phyloP scores from a whole-genome alignment of 2,888 invertebrate genomes.

The Dolomedes plantarius region DNA sequence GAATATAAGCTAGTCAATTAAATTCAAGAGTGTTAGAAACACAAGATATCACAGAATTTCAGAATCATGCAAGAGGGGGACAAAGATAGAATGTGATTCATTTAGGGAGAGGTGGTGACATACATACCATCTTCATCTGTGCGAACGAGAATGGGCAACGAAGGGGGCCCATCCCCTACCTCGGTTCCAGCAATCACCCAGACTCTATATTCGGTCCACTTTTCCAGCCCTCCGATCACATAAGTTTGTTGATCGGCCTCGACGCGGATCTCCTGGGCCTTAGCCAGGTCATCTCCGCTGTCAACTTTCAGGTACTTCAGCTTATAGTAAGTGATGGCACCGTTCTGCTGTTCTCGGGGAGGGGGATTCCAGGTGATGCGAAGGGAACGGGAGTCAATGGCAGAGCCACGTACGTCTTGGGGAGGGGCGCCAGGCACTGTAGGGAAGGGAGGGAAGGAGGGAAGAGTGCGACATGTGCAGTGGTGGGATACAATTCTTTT shows the following conservation, averaged over 20 bases:
- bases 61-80: conserved; percentile 41
- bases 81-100: conserved; percentile 36
- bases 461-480: conserved; percentile 68
- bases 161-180: conserved; percentile 96
- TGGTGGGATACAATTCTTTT: conserved; percentile 31
- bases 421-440: conserved; percentile 98
- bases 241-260: conserved; percentile 78
- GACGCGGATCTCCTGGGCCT: conserved; percentile 80
- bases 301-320: conserved; percentile 89
- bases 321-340: conserved; percentile 95
- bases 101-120: conserved; percentile 36
- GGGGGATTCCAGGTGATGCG: conserved; percentile 95
- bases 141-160: conserved; percentile 92
- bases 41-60: conserved; percentile 22
- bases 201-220: conserved; percentile 97
- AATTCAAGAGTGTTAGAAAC: too few species aligned
- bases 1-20: too few species aligned
- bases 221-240: conserved; percentile 91
- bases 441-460: conserved; percentile 67
- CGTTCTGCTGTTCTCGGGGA: conserved; percentile 91
- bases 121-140: conserved; percentile 99
- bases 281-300: conserved; percentile 81
- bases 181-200: conserved; percentile 97
- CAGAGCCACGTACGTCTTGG: conserved; percentile 91
- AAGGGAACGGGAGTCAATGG: conserved; percentile 92